Percentiles rank a stretch among this genome's conserved stretches.
phyloP scores from a whole-genome alignment of 30 jellyfish, hydroid and myxozoan species.

The Morbakka virulenta region DNA sequence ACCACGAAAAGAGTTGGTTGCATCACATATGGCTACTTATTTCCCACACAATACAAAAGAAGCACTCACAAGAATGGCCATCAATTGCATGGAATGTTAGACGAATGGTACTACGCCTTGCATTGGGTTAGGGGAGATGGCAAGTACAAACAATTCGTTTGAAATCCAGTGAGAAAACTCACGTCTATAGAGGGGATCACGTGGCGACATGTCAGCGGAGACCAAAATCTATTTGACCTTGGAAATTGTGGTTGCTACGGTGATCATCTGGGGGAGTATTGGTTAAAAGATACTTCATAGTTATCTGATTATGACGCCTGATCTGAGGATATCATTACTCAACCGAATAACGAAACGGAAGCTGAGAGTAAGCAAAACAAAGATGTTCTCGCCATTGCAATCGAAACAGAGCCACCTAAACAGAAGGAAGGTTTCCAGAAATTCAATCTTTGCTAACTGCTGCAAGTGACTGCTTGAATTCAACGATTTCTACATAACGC shows the following conservation, averaged over 20 bases:
- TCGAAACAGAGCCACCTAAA: background rate
- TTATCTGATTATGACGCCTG: background rate
- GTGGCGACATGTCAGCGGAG: background rate
- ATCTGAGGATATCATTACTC: background rate
- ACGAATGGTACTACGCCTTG: constrained; percentile 33
- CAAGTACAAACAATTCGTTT: background rate
- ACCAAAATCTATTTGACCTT: constrained; percentile 12
- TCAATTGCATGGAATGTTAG: background rate
- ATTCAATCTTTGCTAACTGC: constrained; percentile 5
- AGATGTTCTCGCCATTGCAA: too few species aligned
- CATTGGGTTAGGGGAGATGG: constrained; percentile 23
- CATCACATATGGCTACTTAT: constrained; percentile 35
- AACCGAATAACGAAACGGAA: background rate
- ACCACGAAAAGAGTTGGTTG: constrained; percentile 48
- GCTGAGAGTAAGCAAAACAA: background rate
- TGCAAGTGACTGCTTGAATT: constrained; percentile 43
- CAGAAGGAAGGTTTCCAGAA: constrained; percentile 5
- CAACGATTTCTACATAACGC: constrained; percentile 39
- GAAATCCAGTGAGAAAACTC: too few species aligned
- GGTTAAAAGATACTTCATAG: background rate
- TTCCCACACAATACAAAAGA: background rate
- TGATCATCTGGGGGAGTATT: background rate
- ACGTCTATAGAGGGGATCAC: background rate
- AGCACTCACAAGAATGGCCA: background rate
- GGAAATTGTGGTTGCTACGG: background rate